Evolutionary conservation across 2,888 invertebrate species (phyloP).

Genomic region (Plebejus anna): DNA sequence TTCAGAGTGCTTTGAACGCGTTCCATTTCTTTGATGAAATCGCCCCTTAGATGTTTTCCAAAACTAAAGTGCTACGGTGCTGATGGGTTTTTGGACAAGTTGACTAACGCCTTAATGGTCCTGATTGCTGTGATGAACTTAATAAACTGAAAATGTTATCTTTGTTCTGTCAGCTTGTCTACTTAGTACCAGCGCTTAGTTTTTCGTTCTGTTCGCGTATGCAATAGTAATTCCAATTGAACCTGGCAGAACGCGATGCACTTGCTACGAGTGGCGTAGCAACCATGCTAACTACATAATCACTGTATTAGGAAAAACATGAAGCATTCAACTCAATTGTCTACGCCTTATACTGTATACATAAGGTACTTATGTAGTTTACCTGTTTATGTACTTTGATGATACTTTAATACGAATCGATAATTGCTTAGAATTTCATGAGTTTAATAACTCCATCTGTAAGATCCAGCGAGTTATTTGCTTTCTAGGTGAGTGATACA

Average conservation of each 20-base stretch:
- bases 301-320: conserved; percentile 2
- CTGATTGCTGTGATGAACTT: no score
- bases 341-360: background rate
- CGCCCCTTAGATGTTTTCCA: no score
- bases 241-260: background rate
- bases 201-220: background rate
- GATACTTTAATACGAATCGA: background rate
- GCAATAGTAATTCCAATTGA: background rate
- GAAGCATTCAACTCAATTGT: background rate
- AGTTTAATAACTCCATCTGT: no score
- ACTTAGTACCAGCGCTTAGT: no score
- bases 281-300: conserved; percentile 1
- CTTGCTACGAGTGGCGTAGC: background rate
- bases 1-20: no score
- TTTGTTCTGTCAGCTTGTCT: background rate
- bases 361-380: background rate
- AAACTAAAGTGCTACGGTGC: no score
- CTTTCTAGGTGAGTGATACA: no score
- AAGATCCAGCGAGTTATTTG: no score
- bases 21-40: no score
- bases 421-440: background rate
- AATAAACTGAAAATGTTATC: background rate
- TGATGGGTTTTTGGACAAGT: no score
- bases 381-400: no score
- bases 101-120: no score